These are phyloP conservation scores for Achroia grisella DNA, from an alignment of 1,140 invertebrate genomes.

Conservation along the genomic window DNA sequence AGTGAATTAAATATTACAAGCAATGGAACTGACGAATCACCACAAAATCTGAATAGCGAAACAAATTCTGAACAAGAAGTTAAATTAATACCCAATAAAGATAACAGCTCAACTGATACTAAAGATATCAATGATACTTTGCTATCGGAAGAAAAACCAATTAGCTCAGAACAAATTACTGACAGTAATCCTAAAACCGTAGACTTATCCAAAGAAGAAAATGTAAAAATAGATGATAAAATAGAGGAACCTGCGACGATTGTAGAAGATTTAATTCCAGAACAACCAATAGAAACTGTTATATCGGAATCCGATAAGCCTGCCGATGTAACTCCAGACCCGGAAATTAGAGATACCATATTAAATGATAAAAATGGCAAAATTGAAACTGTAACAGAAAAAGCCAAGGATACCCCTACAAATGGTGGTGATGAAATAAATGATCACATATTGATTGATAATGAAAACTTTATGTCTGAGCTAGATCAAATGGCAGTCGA, in stretches of 20 bases:
- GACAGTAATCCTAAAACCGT: constrained; percentile 23
- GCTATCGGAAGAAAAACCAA: constrained; percentile 35
- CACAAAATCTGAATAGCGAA: constrained; percentile 43
- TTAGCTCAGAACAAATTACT: constrained; percentile 33
- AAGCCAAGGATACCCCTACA: constrained; percentile 35
- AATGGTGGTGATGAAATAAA: constrained; percentile 46
- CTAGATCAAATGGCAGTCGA: constrained; percentile 65
- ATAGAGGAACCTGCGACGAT: constrained; percentile 25
- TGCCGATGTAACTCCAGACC: constrained; percentile 27
- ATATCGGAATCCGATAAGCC: constrained; percentile 25
- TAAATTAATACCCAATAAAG: constrained; percentile 43
- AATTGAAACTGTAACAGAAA: constrained; percentile 35
- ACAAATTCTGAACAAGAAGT: constrained; percentile 48
- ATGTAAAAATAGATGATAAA: constrained; percentile 29
- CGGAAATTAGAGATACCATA: constrained; percentile 37
- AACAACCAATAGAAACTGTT: constrained; percentile 31
- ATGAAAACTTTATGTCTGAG: constrained; percentile 62
- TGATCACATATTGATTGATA: constrained; percentile 60
- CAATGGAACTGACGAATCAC: constrained; percentile 66
- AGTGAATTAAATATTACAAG: constrained; percentile 66
- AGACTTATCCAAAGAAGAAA: constrained; percentile 44
- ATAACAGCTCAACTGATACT: constrained; percentile 37
- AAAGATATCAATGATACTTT: constrained; percentile 32
- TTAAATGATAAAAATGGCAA: constrained; percentile 50
- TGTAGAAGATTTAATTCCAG: constrained; percentile 21